Percentiles rank a stretch among this genome's conserved stretches.
Evolutionary conservation across 92 coral and sea anemone species (phyloP).

Genomic region (Bergia sp.): DNA sequence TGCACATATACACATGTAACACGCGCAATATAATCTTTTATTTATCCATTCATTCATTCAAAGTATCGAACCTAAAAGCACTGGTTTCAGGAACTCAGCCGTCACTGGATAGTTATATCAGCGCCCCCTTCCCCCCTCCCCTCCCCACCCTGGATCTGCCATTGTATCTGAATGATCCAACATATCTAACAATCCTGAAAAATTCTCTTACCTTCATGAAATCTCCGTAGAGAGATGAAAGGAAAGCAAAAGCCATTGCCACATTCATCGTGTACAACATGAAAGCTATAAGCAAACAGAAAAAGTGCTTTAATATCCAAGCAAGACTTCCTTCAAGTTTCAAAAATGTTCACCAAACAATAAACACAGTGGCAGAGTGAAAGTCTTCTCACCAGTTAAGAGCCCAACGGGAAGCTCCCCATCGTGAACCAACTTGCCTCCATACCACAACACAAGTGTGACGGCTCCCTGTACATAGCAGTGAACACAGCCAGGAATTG

Average conservation of each 20-base stretch:
- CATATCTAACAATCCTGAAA: too few species aligned
- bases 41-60: too few species aligned
- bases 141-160: neutral
- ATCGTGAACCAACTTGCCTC: constrained; percentile 90
- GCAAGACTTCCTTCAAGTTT: neutral
- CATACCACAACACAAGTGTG: constrained; percentile 95
- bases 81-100: too few species aligned
- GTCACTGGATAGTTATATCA: too few species aligned
- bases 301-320: neutral
- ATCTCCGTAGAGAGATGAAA: constrained; percentile 91
- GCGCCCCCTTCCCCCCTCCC: neutral
- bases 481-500: neutral
- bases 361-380: neutral
- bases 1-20: too few species aligned
- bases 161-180: too few species aligned
- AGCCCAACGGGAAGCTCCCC: constrained; percentile 86
- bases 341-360: neutral
- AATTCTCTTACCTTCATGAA: constrained; percentile 85
- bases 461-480: constrained; percentile 73
- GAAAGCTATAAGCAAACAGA: constrained; percentile 66
- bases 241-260: constrained; percentile 96
- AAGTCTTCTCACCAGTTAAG: constrained; percentile 67
- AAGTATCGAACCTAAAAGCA: too few species aligned
- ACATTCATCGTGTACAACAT: constrained; percentile 94
- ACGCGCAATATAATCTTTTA: too few species aligned